phyloP scores from a whole-genome alignment of 2,113 vertebrate species.

The Felis chaus region DNA sequence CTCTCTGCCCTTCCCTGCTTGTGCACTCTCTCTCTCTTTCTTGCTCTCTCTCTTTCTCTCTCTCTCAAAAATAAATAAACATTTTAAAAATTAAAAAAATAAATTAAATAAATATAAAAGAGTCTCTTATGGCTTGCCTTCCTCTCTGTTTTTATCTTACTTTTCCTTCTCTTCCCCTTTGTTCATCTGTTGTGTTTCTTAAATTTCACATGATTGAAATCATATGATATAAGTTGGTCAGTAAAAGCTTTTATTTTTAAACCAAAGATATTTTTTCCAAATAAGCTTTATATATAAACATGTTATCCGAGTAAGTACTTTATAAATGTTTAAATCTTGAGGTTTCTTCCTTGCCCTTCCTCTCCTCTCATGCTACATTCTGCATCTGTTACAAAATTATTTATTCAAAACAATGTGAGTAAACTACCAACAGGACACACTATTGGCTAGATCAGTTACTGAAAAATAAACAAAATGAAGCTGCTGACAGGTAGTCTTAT shows the following conservation, averaged over 20 bases:
- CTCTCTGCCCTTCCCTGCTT: no score
- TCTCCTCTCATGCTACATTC: neutral
- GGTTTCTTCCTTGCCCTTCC: neutral
- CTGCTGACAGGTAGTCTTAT: neutral
- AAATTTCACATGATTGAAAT: no score
- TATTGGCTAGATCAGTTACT: neutral
- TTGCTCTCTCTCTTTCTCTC: no score
- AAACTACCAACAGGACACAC: neutral
- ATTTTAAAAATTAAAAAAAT: no score
- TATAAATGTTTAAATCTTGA: neutral
- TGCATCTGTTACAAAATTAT: neutral
- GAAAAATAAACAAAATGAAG: neutral
- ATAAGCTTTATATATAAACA: neutral
- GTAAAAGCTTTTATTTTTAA: slow-evolving; percentile 15
- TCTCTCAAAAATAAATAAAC: no score
- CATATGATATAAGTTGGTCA: no score
- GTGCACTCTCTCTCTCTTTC: no score
- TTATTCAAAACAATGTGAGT: neutral
- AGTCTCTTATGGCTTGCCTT: no score
- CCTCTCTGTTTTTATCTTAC: no score
- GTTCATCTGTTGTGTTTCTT: no score
- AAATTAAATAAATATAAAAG: no score
- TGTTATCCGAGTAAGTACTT: neutral
- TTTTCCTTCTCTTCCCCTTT: no score
- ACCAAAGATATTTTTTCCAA: neutral